Base-by-base conservation (phyloP, 1,140 invertebrate species). In the Zaprionus tsacasi region DNA sequence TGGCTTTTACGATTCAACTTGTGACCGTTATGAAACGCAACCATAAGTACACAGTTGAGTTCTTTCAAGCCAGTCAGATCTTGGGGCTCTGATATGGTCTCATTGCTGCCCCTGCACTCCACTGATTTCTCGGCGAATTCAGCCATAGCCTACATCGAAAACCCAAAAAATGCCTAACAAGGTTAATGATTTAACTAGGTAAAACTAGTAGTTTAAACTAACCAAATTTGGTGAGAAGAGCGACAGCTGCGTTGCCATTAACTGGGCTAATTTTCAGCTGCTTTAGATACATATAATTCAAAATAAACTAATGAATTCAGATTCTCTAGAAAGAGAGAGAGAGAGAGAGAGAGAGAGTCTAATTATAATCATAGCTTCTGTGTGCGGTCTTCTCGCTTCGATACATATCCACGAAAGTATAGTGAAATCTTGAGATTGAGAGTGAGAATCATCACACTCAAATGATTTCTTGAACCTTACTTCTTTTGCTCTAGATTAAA, bases 21-120 rank as follows among this genome's bases (percentile, higher is more conserved):
- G 45, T 55, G 38, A 65, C 69, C 73, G 68, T 76, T 70, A 70
- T 71, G 73, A 71, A 65, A 71, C 43, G 48, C 50, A 58, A n/a
- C 54, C 68, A 71, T 65, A 76, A 66, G 68, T 75, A 70, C 68
- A 75, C 54, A 59, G 67, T 63, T 64, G 36, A 60, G 70, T 73
- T 73, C 70, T 64, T 54, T 17, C 40, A 58, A 58, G 25, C 15
- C n/a, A 15, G 40, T 25, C 27, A 69, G 38, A 60, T 38, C 67
- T 74, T 33, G 25, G 36, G 52, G 52, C 43, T 54, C 15, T 33
- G n/a, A 57, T 63, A n/a, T 45, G n/a, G n/a, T 15, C 7, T 45
- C n/a, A 45, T 45, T n/a, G n/a, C n/a, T n/a, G n/a, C n/a, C n/a
- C n/a, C n/a, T 43, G 40, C 54, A 21, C 25, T 56, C 25, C 27